Base-by-base conservation (phyloP, 2,888 invertebrate genomes). In the Tenthredo livida region DNA sequence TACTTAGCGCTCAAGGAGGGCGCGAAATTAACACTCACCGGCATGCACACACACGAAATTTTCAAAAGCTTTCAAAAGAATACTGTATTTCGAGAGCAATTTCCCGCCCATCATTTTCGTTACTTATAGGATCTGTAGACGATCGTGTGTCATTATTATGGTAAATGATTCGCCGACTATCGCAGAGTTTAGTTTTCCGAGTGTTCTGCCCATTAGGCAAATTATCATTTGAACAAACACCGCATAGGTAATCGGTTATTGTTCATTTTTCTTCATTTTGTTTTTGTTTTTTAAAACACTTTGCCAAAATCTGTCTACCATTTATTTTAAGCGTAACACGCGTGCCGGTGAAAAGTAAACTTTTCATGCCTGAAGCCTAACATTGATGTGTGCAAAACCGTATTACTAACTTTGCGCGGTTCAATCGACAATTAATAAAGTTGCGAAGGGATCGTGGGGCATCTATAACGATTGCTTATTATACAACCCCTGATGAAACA, bases 1-100 rank as follows among this genome's bases (percentile, higher is more conserved):
- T 83, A 47, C 83, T 83, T 83, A 83, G 83, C 83, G 83, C 70
- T 65, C 54, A 83, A 83, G 83, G 25, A 83, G 83, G 83, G 83
- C 54, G 47, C 47, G n/a, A 83, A 83, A 83, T 83, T 83, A 83
- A 83, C 65, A 67, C 83, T 70, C 65, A 83, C 83, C 67, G 83
- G 47, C 67, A 83, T 83, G 83, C 83, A 83, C 70, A 67, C 70
- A 83, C 83, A 83, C 83, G 83, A 47, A 83, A 47, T 70, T 83
- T 70, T 47, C 83, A 80, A 65, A 70, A 83, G 83, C 83, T 83
- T 83, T 67, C 83, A 47, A 70, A 65, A 65, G 83, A 83, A 67
- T 83, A 83, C 47, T 47, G 29, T 83, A 80, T 80, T 80, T 70
- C n/a, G 65, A 67, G 67, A 83, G 67, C 83, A 25, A 43, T 80